Percentiles rank a stretch among this genome's conserved stretches.
Conservation (phyloP, 2,888 invertebrate genomes). For the Troides oblongomaculatus region DNA sequence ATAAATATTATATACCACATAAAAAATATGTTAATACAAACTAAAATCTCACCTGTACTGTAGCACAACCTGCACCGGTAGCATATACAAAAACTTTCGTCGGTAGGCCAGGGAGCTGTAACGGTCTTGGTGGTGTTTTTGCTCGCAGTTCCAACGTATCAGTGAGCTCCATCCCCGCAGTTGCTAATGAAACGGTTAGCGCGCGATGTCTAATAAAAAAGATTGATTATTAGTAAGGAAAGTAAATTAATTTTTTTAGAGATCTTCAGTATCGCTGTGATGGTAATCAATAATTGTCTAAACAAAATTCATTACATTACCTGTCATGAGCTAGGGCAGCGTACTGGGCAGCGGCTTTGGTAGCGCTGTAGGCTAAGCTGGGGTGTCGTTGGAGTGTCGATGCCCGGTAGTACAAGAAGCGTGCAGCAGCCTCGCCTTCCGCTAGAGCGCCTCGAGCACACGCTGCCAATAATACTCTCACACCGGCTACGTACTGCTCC, state of each 20-base stretch:
- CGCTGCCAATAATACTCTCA: conserved; percentile 80
- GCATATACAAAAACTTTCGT: conserved; percentile 86
- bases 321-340: conserved; percentile 80
- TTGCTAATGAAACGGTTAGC: conserved; percentile 83
- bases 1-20: too few relatives aligned
- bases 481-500: conserved; percentile 83
- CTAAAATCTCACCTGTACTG: conserved; percentile 75
- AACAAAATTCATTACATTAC: conserved; percentile 38
- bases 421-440: conserved; percentile 82
- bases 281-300: too few relatives aligned
- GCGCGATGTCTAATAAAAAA: conserved; percentile 68
- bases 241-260: too few relatives aligned
- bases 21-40: not conserved
- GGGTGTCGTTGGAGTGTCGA: conserved; percentile 82
- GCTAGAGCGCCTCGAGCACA: conserved; percentile 81
- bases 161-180: conserved; percentile 85
- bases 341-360: conserved; percentile 81
- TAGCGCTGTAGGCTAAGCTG: conserved; percentile 80
- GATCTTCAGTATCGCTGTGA: too few relatives aligned
- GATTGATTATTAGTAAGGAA: too few relatives aligned
- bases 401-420: conserved; percentile 83
- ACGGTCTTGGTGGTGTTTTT: conserved; percentile 69
- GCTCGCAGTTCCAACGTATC: conserved; percentile 82
- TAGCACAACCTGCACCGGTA: conserved; percentile 85
- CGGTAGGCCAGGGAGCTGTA: conserved; percentile 82